Conservation (phyloP, 2,888 invertebrate genomes). For the Eupithecia vulgata region DNA sequence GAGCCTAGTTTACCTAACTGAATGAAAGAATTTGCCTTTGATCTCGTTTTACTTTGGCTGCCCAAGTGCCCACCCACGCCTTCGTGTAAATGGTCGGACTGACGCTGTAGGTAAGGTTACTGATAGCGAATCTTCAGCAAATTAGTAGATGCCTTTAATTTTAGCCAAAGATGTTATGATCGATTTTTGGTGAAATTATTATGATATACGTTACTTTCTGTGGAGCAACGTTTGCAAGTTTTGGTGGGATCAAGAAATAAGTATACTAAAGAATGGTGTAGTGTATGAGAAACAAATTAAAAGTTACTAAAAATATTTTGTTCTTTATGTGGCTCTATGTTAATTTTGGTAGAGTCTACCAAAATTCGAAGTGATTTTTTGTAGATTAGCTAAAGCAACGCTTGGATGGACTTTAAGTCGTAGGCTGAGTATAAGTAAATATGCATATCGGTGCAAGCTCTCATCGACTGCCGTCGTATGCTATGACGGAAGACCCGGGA, state of each 20-base stretch:
- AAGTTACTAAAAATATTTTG: no score
- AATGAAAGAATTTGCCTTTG: slow-evolving; percentile 1
- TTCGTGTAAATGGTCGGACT: neutral
- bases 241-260: neutral
- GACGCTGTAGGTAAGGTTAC: neutral
- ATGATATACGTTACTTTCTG: neutral
- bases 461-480: neutral
- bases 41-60: neutral
- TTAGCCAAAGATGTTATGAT: neutral
- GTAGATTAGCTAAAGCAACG: no score
- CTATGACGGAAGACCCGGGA: neutral
- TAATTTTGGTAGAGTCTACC: no score
- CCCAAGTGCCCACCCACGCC: neutral
- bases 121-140: neutral
- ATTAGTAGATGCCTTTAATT: neutral
- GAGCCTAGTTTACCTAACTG: neutral
- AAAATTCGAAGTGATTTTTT: no score
- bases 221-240: neutral
- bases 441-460: neutral
- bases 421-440: neutral
- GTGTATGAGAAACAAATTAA: no score
- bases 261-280: no score
- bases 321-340: no score
- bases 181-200: neutral
- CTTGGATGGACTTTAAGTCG: no score